Conservation (phyloP, 2,888 invertebrate genomes). For the Steinernema scapterisci region DNA sequence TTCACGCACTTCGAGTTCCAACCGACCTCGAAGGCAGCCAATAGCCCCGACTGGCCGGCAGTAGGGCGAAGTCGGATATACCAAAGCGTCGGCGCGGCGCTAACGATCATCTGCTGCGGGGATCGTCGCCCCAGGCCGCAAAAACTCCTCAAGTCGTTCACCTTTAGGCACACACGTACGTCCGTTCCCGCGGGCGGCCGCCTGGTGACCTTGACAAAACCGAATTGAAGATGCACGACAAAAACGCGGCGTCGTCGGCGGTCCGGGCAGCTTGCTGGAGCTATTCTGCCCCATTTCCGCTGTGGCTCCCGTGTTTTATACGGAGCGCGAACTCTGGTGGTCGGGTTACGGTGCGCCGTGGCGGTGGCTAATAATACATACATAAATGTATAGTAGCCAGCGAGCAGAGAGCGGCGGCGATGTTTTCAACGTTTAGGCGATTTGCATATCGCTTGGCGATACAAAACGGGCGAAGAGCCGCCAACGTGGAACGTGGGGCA, state of each 20-base stretch:
- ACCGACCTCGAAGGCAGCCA: not conserved
- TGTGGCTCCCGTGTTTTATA: not conserved
- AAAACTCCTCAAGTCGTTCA: constrained; percentile 26
- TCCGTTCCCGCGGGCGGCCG: too few relatives aligned
- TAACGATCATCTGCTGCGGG: constrained; percentile 10
- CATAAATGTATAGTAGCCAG: not conserved
- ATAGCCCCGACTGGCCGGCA: not conserved
- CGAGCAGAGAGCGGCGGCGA: not conserved
- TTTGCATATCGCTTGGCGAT: constrained; percentile 17
- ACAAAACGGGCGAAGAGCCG: constrained; percentile 5
- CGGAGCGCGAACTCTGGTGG: not conserved
- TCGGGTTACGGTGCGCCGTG: not conserved
- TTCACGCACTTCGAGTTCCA: too few relatives aligned
- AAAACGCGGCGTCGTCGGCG: constrained; percentile 15
- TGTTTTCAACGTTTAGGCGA: not conserved
- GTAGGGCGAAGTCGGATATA: not conserved
- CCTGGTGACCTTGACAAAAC: constrained; percentile 16
- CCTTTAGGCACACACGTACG: not conserved
- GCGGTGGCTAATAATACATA: not conserved
- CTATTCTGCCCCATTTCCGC: not conserved
- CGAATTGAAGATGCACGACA: not conserved
- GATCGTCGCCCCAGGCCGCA: not conserved
- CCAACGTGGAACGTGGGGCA: constrained; percentile 23
- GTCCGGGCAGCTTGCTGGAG: too few relatives aligned
- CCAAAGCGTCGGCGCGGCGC: not conserved